A percentile compares a stretch with the other conserved stretches of the same genome.
Evolutionary conservation across 2,797 vertebrate species (phyloP).

Genomic region (Vultur gryphus): DNA sequence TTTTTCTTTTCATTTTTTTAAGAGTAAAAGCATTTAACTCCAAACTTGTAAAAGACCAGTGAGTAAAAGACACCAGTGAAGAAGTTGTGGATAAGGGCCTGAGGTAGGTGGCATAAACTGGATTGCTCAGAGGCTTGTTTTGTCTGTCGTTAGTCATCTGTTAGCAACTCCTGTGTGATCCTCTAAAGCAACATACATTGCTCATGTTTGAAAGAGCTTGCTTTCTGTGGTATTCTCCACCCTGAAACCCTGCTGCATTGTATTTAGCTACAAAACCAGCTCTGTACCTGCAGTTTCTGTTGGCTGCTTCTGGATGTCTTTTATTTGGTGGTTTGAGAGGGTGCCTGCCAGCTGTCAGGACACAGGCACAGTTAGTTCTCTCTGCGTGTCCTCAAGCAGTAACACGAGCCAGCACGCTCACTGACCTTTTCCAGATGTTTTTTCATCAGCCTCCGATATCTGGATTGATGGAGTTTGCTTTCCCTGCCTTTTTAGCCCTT

Average conservation of each 20-base stretch:
- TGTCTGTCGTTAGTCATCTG: background rate
- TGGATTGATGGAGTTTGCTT: background rate
- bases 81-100: background rate
- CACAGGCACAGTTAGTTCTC: background rate
- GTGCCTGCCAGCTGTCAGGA: background rate
- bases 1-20: background rate
- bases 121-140: background rate
- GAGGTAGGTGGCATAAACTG: background rate
- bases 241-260: background rate
- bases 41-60: background rate
- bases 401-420: rapidly evolving
- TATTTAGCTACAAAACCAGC: background rate
- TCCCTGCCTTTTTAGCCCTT: background rate
- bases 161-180: background rate
- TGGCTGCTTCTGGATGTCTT: background rate
- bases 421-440: background rate
- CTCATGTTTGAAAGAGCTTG: background rate
- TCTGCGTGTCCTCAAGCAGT: background rate
- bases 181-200: rapidly evolving
- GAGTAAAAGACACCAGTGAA: background rate
- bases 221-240: background rate
- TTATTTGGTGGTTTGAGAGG: background rate
- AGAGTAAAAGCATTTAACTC: background rate
- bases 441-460: background rate
- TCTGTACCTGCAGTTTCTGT: background rate